Evolutionary conservation across 2,888 invertebrate genomes (phyloP).

Genomic region (Hedychridium roseum): DNA sequence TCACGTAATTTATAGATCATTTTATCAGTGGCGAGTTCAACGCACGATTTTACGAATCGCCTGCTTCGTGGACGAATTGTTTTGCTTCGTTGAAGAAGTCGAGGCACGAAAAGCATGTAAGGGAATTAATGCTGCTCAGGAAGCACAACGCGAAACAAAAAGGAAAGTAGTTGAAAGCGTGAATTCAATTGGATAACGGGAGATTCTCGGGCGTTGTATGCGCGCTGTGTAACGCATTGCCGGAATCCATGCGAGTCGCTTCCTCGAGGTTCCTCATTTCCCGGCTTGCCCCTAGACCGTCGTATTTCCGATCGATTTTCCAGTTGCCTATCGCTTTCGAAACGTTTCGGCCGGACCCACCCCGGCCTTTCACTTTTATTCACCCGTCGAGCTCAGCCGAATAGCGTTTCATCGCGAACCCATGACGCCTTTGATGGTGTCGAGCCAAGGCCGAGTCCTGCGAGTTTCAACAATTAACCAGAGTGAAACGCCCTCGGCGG

Average conservation of each 20-base stretch:
- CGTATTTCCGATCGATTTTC: slow-evolving; percentile 15
- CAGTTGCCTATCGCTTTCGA: slow-evolving; percentile 30
- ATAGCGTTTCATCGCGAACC: slow-evolving; percentile 25
- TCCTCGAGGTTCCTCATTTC: too few species aligned
- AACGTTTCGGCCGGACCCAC: slow-evolving; percentile 31
- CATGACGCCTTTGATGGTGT: slow-evolving; percentile 17
- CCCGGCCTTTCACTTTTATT: slow-evolving; percentile 43
- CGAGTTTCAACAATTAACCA: background rate
- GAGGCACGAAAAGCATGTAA: slow-evolving; percentile 11
- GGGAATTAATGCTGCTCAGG: slow-evolving; percentile 50
- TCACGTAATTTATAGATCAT: too few species aligned
- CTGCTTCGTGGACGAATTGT: background rate
- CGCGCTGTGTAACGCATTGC: slow-evolving; percentile 7
- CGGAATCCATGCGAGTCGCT: slow-evolving; percentile 1
- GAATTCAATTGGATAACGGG: slow-evolving; percentile 53
- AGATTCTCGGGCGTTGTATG: slow-evolving; percentile 31
- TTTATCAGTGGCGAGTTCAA: too few species aligned
- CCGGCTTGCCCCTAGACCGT: slow-evolving; percentile 1
- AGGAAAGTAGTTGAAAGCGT: slow-evolving; percentile 57
- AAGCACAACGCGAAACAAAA: slow-evolving; percentile 47
- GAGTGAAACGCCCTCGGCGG: too few species aligned
- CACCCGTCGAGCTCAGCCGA: slow-evolving; percentile 7
- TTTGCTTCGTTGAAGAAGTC: too few species aligned
- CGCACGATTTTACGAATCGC: too few species aligned
- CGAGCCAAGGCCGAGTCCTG: slow-evolving; percentile 23